Conservation (phyloP, 2,113 vertebrate genomes). For the Cyanoderma ruficeps region DNA sequence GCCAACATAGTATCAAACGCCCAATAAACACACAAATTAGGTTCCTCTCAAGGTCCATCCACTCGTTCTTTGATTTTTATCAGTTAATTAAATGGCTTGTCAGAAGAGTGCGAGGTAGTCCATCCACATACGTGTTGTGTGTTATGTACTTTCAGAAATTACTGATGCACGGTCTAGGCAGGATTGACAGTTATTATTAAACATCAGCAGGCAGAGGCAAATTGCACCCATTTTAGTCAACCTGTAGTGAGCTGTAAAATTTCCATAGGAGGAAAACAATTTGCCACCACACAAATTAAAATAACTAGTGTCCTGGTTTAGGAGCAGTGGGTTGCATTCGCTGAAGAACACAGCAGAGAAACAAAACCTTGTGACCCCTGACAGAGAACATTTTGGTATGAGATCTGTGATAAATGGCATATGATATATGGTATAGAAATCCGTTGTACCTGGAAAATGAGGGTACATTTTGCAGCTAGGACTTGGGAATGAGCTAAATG, state of each 20-base stretch:
- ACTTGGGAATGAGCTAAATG: background rate
- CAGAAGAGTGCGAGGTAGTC: background rate
- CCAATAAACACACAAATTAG: background rate
- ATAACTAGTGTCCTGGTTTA: background rate
- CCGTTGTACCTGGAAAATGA: background rate
- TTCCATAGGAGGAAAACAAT: constrained; percentile 24
- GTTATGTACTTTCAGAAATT: constrained; percentile 7
- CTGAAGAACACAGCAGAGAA: background rate
- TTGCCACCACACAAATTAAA: constrained; percentile 27
- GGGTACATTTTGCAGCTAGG: background rate
- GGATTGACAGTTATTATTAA: constrained; percentile 46
- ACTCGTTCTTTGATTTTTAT: constrained; percentile 9
- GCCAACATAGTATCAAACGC: background rate
- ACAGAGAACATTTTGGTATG: background rate
- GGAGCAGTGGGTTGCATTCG: background rate
- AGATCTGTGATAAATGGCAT: background rate
- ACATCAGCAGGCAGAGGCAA: constrained; percentile 47
- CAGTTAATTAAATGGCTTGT: constrained; percentile 34
- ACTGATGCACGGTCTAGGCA: background rate
- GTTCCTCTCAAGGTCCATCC: background rate
- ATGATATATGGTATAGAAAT: background rate
- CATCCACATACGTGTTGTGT: background rate
- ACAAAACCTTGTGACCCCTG: background rate
- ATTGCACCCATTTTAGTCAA: constrained; percentile 40
- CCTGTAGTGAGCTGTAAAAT: constrained; percentile 37